Evolutionary conservation across 1,140 invertebrate species (phyloP).

Genomic region (Panulirus ornatus): DNA sequence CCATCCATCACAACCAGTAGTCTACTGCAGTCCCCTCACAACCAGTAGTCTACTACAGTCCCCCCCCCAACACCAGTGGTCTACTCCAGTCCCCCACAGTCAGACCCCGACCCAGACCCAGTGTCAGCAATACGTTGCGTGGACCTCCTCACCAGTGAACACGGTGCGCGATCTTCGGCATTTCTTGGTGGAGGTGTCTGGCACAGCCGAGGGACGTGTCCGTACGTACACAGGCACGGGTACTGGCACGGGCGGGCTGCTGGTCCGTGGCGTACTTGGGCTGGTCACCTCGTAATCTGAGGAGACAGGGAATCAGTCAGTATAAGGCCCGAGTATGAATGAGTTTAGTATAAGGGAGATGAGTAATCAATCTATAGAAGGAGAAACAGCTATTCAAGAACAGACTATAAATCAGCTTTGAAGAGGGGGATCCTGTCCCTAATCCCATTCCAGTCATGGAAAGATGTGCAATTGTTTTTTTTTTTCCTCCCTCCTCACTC

Average conservation of each 20-base stretch:
- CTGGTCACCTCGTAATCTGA: conserved; percentile 63
- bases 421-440: too few relatives aligned
- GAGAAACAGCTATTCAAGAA: too few relatives aligned
- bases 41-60: not conserved
- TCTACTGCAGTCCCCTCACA: not conserved
- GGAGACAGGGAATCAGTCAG: not conserved
- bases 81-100: not conserved
- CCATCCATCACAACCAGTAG: not conserved
- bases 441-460: too few relatives aligned
- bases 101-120: too few relatives aligned
- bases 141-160: conserved; percentile 50
- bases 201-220: conserved; percentile 50
- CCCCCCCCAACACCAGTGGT: not conserved
- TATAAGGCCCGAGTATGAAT: too few relatives aligned
- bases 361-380: too few relatives aligned
- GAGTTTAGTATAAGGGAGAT: too few relatives aligned
- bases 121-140: not conserved
- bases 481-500: too few relatives aligned
- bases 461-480: too few relatives aligned
- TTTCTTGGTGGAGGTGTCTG: conserved; percentile 65
- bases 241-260: conserved; percentile 50
- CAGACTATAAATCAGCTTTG: too few relatives aligned
- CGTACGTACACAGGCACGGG: conserved; percentile 54
- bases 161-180: conserved; percentile 51
- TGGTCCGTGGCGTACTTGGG: conserved; percentile 22